Evolutionary conservation across 2,888 invertebrate species (phyloP).

Genomic region (Zaprionus obscuricornis): DNA sequence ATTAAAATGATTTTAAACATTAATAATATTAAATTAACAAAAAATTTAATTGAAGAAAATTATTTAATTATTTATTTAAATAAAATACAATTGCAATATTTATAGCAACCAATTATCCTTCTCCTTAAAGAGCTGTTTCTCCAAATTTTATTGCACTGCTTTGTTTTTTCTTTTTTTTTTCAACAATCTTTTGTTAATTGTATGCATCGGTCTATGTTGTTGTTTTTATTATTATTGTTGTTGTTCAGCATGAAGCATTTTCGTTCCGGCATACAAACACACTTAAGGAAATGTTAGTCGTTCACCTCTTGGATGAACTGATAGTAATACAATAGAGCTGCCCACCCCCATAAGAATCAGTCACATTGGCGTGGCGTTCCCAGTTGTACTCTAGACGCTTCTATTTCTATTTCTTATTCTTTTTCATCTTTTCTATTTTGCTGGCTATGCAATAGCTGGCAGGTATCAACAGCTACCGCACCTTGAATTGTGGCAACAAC

Average conservation of each 20-base stretch:
- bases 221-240: constrained; percentile 9
- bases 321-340: constrained; percentile 38
- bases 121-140: constrained; percentile 1
- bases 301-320: constrained; percentile 49
- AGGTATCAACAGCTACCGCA: constrained; percentile 43
- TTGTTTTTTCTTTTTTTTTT: not conserved
- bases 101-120: too few species aligned
- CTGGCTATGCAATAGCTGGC: constrained; percentile 36
- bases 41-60: too few species aligned
- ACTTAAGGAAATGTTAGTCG: constrained; percentile 71
- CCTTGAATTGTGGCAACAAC: constrained; percentile 31
- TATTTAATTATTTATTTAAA: too few species aligned
- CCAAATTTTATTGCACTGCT: not conserved
- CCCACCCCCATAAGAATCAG: not conserved
- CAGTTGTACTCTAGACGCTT: constrained; percentile 1
- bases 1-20: too few species aligned
- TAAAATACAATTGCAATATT: too few species aligned
- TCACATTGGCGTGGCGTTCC: constrained; percentile 2
- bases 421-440: not conserved
- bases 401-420: not conserved
- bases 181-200: constrained; percentile 5
- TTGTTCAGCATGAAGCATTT: constrained; percentile 27
- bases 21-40: too few species aligned
- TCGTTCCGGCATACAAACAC: constrained; percentile 67
- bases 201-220: constrained; percentile 1